These are phyloP conservation scores for Pherbina coryleti DNA, from an alignment of 2,888 invertebrate genomes.

Conservation along the genomic window DNA sequence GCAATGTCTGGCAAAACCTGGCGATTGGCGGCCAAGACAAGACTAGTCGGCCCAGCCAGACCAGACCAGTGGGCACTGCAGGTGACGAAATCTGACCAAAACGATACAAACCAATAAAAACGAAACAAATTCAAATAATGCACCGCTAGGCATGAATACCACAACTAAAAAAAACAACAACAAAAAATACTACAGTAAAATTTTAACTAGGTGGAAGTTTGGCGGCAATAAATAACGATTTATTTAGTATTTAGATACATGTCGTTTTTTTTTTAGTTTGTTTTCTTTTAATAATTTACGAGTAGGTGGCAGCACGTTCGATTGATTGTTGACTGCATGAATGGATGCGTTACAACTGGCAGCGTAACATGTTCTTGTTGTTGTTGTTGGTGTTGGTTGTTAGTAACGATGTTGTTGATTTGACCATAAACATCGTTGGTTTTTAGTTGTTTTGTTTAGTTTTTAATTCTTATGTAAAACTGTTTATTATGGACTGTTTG, in stretches of 20 bases:
- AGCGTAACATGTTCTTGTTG: not conserved
- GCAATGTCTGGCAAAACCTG: slow-evolving; percentile 33
- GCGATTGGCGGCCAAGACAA: slow-evolving; percentile 27
- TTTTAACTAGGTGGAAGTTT: not conserved
- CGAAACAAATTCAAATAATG: slow-evolving; percentile 22
- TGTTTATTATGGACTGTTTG: not conserved
- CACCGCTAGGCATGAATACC: not conserved
- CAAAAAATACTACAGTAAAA: not conserved
- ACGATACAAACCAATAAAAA: not conserved
- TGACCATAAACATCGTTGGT: not conserved
- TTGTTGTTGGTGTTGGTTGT: not conserved
- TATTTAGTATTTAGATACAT: too few relatives aligned
- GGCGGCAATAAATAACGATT: not conserved
- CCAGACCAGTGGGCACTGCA: slow-evolving; percentile 27
- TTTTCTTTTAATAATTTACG: not conserved
- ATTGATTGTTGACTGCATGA: not conserved
- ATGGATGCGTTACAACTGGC: not conserved
- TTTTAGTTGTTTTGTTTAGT: not conserved
- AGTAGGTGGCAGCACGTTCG: not conserved
- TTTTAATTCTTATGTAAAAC: not conserved
- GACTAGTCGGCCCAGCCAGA: not conserved
- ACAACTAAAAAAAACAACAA: not conserved
- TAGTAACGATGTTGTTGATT: not conserved
- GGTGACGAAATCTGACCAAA: slow-evolving; percentile 34
- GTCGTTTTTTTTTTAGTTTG: too few relatives aligned